Percentiles rank a stretch among this genome's conserved stretches.
These are phyloP conservation scores for Scatophagus argus DNA, from an alignment of 2,113 vertebrate species.

Conservation along the genomic window DNA sequence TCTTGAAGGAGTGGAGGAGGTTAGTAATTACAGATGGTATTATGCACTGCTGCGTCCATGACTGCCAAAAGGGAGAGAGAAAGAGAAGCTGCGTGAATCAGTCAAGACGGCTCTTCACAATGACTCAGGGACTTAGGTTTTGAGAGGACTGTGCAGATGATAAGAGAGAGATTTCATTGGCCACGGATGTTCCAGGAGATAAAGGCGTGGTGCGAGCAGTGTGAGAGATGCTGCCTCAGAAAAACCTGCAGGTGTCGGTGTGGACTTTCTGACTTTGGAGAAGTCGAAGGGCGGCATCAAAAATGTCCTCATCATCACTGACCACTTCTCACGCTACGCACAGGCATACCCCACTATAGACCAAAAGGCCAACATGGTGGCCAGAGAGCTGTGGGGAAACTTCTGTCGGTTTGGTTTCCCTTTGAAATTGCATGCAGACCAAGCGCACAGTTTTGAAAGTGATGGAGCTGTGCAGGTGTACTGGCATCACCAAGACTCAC, in stretches of 20 bases:
- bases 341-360: constrained; percentile 37
- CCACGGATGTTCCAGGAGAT: constrained; percentile 36
- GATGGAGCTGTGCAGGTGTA: constrained; percentile 18
- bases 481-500: constrained; percentile 12
- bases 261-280: constrained; percentile 33
- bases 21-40: constrained; percentile 20
- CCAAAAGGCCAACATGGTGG: constrained; percentile 8
- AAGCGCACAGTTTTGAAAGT: constrained; percentile 34
- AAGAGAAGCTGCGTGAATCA: background rate
- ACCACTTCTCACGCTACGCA: constrained; percentile 24
- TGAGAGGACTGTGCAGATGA: constrained; percentile 32
- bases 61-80: background rate
- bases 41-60: background rate
- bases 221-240: constrained; percentile 34
- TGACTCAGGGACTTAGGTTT: constrained; percentile 20
- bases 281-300: constrained; percentile 1
- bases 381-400: constrained; percentile 14
- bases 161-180: constrained; percentile 38
- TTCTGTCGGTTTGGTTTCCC: constrained; percentile 26
- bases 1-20: constrained; percentile 43
- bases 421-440: constrained; percentile 22
- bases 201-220: constrained; percentile 42
- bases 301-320: constrained; percentile 32
- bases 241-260: constrained; percentile 17
- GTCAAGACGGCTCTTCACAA: constrained; percentile 27